Evolutionary conservation across 2,113 vertebrate species (phyloP).

Genomic region (Anthoscopus minutus): DNA sequence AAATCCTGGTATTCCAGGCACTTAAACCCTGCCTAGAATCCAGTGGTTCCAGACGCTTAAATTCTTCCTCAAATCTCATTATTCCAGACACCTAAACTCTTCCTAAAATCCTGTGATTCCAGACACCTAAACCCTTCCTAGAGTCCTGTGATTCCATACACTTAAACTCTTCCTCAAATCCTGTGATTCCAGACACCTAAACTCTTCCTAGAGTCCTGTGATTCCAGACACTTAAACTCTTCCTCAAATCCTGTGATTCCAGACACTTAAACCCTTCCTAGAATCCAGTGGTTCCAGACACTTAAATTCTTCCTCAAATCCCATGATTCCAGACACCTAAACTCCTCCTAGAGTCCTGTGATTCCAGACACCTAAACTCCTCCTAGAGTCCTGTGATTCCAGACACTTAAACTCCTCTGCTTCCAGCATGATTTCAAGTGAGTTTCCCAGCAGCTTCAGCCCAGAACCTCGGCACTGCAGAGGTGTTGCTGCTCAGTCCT

Average conservation of each 20-base stretch:
- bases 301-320: background rate
- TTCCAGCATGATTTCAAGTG: background rate
- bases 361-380: background rate
- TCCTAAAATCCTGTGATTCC: accelerated
- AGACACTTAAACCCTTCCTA: background rate
- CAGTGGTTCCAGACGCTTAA: accelerated
- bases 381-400: no score
- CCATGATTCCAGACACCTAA: background rate
- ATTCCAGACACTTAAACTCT: background rate
- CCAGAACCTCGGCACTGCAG: background rate
- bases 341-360: accelerated
- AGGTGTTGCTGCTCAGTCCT: background rate
- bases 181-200: accelerated
- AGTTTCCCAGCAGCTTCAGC: background rate
- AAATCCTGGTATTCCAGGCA: background rate
- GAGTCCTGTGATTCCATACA: accelerated
- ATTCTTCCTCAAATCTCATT: accelerated
- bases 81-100: no score
- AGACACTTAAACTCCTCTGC: background rate
- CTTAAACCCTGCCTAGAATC: accelerated
- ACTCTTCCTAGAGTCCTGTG: accelerated
- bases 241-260: background rate
- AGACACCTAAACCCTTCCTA: background rate
- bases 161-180: background rate
- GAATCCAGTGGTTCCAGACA: accelerated